phyloP scores from a whole-genome alignment of 1,140 invertebrate species.

The Arion vulgaris region DNA sequence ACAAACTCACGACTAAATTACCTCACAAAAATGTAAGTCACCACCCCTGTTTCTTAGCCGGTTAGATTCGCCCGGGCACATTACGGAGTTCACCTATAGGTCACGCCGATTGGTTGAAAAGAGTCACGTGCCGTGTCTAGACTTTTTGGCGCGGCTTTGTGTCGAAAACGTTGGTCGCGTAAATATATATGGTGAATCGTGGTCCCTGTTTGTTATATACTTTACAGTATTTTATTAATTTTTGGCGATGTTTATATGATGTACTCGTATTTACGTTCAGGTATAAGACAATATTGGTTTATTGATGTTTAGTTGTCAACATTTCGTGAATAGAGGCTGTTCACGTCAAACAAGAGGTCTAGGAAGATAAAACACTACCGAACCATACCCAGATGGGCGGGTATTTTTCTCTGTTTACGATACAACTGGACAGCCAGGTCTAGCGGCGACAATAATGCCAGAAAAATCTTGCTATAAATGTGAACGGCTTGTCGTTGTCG shows the following conservation, averaged over 20 bases:
- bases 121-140: constrained; percentile 68
- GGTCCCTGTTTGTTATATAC: neutral
- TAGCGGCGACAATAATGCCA: neutral
- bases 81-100: constrained; percentile 48
- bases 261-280: neutral
- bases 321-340: no score
- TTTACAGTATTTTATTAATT: neutral
- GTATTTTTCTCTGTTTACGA: neutral
- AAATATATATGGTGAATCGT: constrained; percentile 2
- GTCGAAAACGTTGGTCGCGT: constrained; percentile 37
- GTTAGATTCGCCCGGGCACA: constrained; percentile 43
- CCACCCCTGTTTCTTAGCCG: neutral
- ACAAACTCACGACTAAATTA: neutral
- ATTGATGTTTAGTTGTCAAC: no score
- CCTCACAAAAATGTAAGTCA: neutral
- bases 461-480: neutral
- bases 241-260: neutral
- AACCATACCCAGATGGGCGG: neutral
- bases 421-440: neutral
- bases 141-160: constrained; percentile 69
- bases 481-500: neutral
- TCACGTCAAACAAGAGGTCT: no score
- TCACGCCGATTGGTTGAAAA: constrained; percentile 57
- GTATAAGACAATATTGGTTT: neutral
- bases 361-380: no score